Percentiles rank a stretch among this genome's conserved stretches.
phyloP scores from a whole-genome alignment of 2,888 invertebrate genomes.

The Drosophila hamatofila region DNA sequence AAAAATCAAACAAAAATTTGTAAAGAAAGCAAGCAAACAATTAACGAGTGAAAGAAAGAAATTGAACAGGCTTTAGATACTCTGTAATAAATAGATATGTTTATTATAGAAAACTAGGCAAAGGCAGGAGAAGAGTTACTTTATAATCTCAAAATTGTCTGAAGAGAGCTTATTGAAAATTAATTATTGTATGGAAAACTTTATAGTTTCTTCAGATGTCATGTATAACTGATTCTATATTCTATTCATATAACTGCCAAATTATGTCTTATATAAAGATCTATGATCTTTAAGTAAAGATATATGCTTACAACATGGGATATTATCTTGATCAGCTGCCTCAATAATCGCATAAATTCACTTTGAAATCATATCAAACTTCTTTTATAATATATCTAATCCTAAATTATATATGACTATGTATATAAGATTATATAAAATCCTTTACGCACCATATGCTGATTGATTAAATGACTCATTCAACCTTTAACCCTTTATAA shows the following conservation, averaged over 20 bases:
- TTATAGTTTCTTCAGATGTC: not conserved
- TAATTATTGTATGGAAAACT: not conserved
- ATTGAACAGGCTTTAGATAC: slow-evolving; percentile 3
- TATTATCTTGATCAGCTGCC: not conserved
- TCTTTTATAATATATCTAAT: too few relatives aligned
- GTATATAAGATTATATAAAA: not conserved
- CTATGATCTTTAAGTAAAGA: not conserved
- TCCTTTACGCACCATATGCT: not conserved
- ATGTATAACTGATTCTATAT: not conserved
- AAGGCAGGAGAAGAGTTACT: not conserved
- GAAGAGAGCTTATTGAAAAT: too few relatives aligned
- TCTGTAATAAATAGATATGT: not conserved
- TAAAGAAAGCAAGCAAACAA: not conserved
- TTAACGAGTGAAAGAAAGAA: not conserved
- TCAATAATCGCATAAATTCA: not conserved
- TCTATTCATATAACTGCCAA: not conserved
- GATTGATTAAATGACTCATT: not conserved
- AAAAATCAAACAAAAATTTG: not conserved
- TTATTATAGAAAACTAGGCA: too few relatives aligned
- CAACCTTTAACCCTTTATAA: too few relatives aligned
- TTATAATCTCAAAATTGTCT: too few relatives aligned
- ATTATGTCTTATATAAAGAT: not conserved
- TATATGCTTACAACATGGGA: not conserved
- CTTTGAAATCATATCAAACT: too few relatives aligned
- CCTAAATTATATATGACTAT: not conserved